phyloP scores from a whole-genome alignment of 2,113 vertebrate species.

The Panthera uncia region DNA sequence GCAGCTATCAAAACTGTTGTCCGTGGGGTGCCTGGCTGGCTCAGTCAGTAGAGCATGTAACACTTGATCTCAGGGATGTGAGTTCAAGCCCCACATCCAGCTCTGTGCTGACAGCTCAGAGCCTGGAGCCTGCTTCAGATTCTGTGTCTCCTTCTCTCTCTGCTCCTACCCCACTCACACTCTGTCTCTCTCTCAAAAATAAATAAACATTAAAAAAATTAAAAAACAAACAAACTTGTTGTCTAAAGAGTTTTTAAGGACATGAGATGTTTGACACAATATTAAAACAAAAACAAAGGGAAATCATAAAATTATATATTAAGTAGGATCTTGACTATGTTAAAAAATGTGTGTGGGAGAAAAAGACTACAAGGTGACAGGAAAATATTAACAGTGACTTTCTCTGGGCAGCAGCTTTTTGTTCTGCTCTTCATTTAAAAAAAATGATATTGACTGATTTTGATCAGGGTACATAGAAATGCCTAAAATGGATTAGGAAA shows the following conservation, averaged over 20 bases:
- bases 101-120: too few species aligned
- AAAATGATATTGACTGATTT: neutral
- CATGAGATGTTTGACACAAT: neutral
- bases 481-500: neutral
- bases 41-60: too few species aligned
- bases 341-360: neutral
- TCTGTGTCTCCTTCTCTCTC: too few species aligned
- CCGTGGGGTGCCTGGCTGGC: neutral
- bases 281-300: constrained; percentile 7
- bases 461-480: neutral
- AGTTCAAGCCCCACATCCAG: too few species aligned
- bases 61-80: too few species aligned
- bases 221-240: neutral
- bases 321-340: constrained; percentile 54
- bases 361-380: neutral
- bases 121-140: too few species aligned
- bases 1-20: neutral
- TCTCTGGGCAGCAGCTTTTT: neutral
- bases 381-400: neutral
- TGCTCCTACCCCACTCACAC: too few species aligned
- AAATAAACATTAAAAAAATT: too few species aligned
- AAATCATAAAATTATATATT: constrained; percentile 41
- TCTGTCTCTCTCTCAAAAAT: too few species aligned
- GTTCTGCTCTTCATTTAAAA: neutral
- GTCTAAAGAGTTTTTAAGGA: constrained; percentile 38